Evolutionary conservation across 1,140 invertebrate genomes (phyloP), one percentile per base, ranked within the genome.

Genomic region (Phocides pigmalion): DNA sequence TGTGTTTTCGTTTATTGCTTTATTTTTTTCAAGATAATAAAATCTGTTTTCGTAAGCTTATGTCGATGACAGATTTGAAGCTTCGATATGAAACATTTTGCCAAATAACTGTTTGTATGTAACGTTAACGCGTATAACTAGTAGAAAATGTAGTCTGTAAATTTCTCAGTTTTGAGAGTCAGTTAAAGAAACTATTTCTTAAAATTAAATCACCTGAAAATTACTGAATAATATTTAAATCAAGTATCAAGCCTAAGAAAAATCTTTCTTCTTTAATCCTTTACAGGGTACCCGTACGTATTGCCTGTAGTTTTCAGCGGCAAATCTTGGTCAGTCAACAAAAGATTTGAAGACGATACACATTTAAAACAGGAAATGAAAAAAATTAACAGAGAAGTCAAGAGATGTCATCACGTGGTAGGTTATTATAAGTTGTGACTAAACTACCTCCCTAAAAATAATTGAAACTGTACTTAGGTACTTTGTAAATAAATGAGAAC

Each of bases 361-460:
- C 74, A 85, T 69, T 49, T 88, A 1, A 80, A 70, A 62, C 72
- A 74, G 42, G 87, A 89, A 66, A 72, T 89, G 4, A 87, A 80
- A 58, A 77, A 79, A 61, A 83, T 87, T 20, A 88, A 87, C 62
- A 71, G 66, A 54, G 46, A 64, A 16, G 81, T 67, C 0, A 73
- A 70, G 56, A 19, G 64, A 19, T 70, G 77, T 19, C 76, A 82
- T 62, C 41, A 70, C 22, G 72, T 74, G 65, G 84, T 85, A 66
- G 8, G 56, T 32, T 14, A n/a, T n/a, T 35, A 12, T 1, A 35
- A 2, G 11, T n/a, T n/a, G n/a, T n/a, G n/a, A n/a, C n/a, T n/a
- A n/a, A n/a, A n/a, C n/a, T n/a, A n/a, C n/a, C n/a, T n/a, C n/a
- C n/a, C n/a, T n/a, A n/a, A n/a, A n/a, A n/a, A n/a, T n/a, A n/a